These are phyloP conservation scores for Entelurus aequoreus DNA, from an alignment of 2,113 vertebrate genomes.

Conservation along the genomic window DNA sequence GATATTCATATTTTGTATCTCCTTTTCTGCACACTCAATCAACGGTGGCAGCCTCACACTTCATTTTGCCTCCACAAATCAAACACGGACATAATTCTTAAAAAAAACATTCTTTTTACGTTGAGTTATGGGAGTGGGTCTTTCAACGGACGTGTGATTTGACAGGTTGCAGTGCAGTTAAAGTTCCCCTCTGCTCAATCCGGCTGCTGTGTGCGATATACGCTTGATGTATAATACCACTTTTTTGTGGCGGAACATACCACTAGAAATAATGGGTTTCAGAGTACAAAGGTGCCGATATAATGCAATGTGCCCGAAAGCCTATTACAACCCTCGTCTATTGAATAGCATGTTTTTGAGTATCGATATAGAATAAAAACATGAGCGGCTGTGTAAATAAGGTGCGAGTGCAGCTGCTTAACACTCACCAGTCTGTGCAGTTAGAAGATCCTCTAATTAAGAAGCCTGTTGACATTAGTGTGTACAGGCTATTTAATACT, in stretches of 20 bases:
- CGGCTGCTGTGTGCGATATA: neutral
- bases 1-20: no score
- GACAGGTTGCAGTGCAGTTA: no score
- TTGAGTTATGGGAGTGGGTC: no score
- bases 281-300: neutral
- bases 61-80: no score
- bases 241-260: neutral
- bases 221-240: neutral
- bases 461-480: neutral
- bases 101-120: no score
- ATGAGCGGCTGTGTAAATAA: neutral
- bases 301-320: neutral
- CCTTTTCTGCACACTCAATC: no score
- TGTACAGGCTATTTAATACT: neutral
- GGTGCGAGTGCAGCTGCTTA: neutral
- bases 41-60: no score
- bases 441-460: neutral
- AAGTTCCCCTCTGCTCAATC: neutral
- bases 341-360: neutral
- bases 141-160: no score
- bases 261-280: constrained; percentile 2
- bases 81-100: no score
- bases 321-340: neutral
- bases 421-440: neutral
- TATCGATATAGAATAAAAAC: neutral